Base-by-base conservation (phyloP, 2,888 invertebrate genomes). In the Hypomecis punctinalis region DNA sequence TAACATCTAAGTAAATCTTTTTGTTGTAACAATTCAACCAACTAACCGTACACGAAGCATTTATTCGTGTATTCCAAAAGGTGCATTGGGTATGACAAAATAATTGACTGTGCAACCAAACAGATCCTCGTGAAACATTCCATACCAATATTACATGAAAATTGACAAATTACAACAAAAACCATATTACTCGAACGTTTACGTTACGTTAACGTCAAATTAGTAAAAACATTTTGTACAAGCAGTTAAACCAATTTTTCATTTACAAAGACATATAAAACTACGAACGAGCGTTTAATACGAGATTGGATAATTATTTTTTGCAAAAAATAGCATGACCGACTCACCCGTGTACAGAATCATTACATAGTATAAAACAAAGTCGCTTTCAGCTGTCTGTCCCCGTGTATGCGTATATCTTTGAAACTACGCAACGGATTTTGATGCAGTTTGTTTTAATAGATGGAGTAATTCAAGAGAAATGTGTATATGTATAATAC, bases 21-120 rank as follows among this genome's bases (percentile, higher is more conserved):
- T 81, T 82, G 78, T 82, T 83, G 76, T 85, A 91, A 91, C 89
- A 90, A 85, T 88, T 81, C 79, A 82, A 79, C 79, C 78, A 85
- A 86, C 80, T 80, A 80, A 82, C 78, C 77, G 79, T 85, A 85
- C 82, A 82, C 76, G 73, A 80, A 75, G 23, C 74, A 77, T 76
- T 79, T 77, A 75, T 76, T 76, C 68, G 73, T 78, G 77, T 69
- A 74, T 73, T 71, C 73, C 75, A 77, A 71, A 72, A 76, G 69
- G 72, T 74, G 74, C 70, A 77, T 75, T 5, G 63, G 66, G 69
- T 69, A 72, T 63, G 63, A 71, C 68, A 72, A 72, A 69, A 63
- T 72, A 79, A 82, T 81, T 83, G 81, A 83, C 79, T 49, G 37
- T 55, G 45, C 35, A 49, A 11, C 51, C 51, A 77, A 65, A 73